Conservation (phyloP, 2,888 invertebrate species). For the Trichacis sp. region DNA sequence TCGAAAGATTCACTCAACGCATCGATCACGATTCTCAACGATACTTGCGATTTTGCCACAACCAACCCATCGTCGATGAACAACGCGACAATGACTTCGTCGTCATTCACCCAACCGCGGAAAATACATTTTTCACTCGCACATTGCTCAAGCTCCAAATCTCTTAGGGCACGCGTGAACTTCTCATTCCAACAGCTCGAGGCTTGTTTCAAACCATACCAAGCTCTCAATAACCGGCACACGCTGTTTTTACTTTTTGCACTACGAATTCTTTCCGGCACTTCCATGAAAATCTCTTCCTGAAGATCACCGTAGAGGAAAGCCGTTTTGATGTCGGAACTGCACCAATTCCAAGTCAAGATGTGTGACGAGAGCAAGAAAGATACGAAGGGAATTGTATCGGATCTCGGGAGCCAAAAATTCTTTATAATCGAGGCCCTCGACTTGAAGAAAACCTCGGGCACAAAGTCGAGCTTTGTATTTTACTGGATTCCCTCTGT, state of each 20-base stretch:
- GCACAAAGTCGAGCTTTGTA: constrained; percentile 41
- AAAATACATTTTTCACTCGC: constrained; percentile 48
- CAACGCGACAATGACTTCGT: not conserved
- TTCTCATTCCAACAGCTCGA: constrained; percentile 49
- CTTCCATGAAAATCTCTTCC: constrained; percentile 27
- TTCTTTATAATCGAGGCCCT: constrained; percentile 35
- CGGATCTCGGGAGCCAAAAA: constrained; percentile 27
- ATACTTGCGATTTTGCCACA: constrained; percentile 5
- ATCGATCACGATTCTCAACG: not conserved
- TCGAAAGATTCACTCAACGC: constrained; percentile 6
- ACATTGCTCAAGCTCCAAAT: constrained; percentile 39
- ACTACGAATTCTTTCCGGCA: no score
- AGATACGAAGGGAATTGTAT: constrained; percentile 23
- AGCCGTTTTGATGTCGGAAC: constrained; percentile 41
- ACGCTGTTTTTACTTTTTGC: constrained; percentile 35
- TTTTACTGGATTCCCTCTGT: constrained; percentile 13
- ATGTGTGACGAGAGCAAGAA: constrained; percentile 37
- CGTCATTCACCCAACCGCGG: not conserved
- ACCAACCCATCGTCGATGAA: constrained; percentile 23
- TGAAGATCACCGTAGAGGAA: constrained; percentile 39
- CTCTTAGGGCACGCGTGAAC: constrained; percentile 40
- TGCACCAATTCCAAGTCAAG: constrained; percentile 27
- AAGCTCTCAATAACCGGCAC: constrained; percentile 46
- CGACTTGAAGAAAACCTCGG: constrained; percentile 25
- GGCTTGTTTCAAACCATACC: constrained; percentile 56